Evolutionary conservation across 2,113 vertebrate species (phyloP).

Genomic region (Anas platyrhynchos): DNA sequence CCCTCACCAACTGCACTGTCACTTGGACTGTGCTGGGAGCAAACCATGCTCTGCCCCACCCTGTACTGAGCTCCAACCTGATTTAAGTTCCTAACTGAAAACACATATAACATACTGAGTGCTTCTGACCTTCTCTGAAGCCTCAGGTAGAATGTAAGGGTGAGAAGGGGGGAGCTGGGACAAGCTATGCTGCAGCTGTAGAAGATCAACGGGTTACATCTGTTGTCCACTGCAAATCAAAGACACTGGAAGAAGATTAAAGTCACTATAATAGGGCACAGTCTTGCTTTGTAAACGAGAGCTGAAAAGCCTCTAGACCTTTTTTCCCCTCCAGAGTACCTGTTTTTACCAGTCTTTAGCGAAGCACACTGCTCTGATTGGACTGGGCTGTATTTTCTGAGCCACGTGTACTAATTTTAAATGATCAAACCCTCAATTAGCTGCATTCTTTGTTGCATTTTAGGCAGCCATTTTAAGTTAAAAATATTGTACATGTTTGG

Average conservation of each 20-base stretch:
- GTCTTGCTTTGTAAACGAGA: background rate
- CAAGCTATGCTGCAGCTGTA: background rate
- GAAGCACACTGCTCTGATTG: background rate
- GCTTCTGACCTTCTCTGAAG: background rate
- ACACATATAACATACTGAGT: background rate
- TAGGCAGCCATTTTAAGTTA: slow-evolving; percentile 9
- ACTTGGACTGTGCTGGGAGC: background rate
- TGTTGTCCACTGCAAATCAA: background rate
- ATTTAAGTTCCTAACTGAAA: background rate
- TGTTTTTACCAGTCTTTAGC: background rate
- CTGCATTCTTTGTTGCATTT: background rate
- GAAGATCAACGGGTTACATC: background rate
- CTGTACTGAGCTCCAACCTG: background rate
- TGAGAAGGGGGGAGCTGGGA: background rate
- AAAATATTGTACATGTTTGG: background rate
- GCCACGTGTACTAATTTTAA: background rate
- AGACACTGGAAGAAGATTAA: background rate
- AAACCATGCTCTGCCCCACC: background rate
- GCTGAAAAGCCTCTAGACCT: background rate
- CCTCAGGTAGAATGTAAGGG: background rate
- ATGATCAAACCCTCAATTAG: background rate
- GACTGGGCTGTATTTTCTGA: background rate
- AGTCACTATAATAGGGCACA: background rate
- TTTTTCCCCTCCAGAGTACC: background rate
- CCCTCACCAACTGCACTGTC: background rate